Conservation (phyloP, 2,888 invertebrate species). For the Arctia plantaginis region DNA sequence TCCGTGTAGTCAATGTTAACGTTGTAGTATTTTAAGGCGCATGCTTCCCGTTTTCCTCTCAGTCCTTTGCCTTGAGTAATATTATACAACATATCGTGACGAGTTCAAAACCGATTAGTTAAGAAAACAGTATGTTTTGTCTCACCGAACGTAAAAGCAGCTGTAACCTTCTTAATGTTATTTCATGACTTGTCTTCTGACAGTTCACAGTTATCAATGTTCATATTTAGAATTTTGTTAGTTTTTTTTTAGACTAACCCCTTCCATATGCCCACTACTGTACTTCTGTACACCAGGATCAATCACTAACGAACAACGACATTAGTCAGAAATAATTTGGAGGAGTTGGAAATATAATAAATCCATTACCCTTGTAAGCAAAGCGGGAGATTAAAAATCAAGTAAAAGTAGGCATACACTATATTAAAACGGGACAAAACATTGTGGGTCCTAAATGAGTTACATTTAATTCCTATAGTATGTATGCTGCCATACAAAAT, state of each 20-base stretch:
- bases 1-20: too few species aligned
- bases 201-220: not conserved
- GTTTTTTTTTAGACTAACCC: not conserved
- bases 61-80: not conserved
- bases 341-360: too few species aligned
- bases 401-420: too few species aligned
- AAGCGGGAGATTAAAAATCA: not conserved
- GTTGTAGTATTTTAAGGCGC: not conserved
- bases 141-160: not conserved
- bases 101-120: not conserved
- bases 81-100: not conserved
- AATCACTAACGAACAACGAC: too few species aligned
- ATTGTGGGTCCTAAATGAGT: not conserved
- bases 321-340: too few species aligned
- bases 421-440: not conserved
- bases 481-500: not conserved
- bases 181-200: not conserved
- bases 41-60: not conserved
- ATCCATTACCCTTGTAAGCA: not conserved
- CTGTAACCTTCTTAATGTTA: not conserved
- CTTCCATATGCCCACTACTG: too few species aligned
- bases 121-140: constrained; percentile 14
- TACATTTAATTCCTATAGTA: not conserved
- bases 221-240: not conserved
- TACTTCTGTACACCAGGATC: too few species aligned